Percentiles rank a stretch among this genome's conserved stretches.
Conservation (phyloP, 2,888 invertebrate genomes). For the Torymus texanus region DNA sequence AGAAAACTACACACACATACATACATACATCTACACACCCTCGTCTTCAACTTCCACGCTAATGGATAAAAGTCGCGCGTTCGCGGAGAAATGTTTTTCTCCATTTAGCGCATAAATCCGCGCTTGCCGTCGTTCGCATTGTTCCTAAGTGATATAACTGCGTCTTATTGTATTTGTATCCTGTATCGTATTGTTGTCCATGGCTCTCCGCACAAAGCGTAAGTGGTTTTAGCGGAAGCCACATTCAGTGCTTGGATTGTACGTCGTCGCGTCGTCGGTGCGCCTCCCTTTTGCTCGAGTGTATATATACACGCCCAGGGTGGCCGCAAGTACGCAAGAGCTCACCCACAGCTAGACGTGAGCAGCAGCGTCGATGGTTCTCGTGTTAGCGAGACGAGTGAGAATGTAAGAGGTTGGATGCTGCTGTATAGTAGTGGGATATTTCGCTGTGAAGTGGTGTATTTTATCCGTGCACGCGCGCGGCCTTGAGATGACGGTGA, state of each 20-base stretch:
- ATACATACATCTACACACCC: background rate
- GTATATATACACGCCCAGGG: too few relatives aligned
- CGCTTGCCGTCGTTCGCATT: slow-evolving; percentile 62
- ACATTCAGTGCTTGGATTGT: slow-evolving; percentile 74
- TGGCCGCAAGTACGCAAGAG: too few relatives aligned
- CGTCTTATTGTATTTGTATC: slow-evolving; percentile 76
- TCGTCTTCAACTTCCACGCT: too few relatives aligned
- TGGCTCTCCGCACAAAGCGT: slow-evolving; percentile 74
- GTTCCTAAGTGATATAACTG: slow-evolving; percentile 76
- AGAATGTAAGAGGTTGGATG: background rate
- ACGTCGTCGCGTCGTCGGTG: slow-evolving; percentile 61
- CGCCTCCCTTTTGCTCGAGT: background rate
- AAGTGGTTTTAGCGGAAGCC: slow-evolving; percentile 76
- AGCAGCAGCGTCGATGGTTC: slow-evolving; percentile 28
- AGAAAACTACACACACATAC: background rate
- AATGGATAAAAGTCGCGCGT: slow-evolving; percentile 60
- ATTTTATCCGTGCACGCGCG: too few relatives aligned
- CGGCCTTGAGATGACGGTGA: too few relatives aligned
- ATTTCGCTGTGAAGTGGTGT: too few relatives aligned
- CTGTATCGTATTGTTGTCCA: slow-evolving; percentile 74
- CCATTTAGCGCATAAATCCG: slow-evolving; percentile 75
- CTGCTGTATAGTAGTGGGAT: background rate
- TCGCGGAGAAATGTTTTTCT: slow-evolving; percentile 70
- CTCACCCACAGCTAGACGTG: slow-evolving; percentile 3
- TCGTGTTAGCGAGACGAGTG: background rate